Conservation (phyloP, 2,113 vertebrate genomes). For the Plecotus auritus region DNA sequence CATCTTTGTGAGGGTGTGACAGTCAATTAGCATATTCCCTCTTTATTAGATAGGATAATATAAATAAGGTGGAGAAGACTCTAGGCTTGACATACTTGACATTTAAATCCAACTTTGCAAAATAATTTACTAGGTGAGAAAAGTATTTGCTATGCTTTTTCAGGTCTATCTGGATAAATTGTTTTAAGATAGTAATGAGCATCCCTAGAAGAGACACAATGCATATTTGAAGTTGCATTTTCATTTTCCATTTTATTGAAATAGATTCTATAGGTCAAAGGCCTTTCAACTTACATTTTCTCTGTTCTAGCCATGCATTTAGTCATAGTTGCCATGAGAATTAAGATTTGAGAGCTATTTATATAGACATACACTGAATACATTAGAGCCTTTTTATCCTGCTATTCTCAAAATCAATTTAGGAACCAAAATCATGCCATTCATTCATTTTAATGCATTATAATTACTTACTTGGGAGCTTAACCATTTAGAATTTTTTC, state of each 20-base stretch:
- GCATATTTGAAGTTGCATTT: background rate
- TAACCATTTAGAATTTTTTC: background rate
- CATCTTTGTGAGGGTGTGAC: too few species aligned
- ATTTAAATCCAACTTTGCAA: constrained; percentile 50
- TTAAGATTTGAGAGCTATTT: background rate
- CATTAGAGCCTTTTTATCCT: background rate
- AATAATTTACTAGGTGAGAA: background rate
- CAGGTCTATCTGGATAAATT: background rate
- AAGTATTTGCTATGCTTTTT: background rate
- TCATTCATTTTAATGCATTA: constrained; percentile 4
- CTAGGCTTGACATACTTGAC: background rate
- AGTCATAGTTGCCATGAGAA: background rate
- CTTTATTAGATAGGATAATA: background rate
- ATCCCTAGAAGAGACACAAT: background rate
- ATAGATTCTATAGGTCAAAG: constrained; percentile 13
- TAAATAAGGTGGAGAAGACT: background rate
- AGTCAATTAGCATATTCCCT: too few species aligned
- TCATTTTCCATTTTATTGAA: constrained; percentile 34
- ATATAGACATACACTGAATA: background rate
- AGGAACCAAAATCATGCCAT: background rate
- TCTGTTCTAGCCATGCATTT: background rate
- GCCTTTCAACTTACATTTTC: background rate
- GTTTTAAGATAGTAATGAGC: background rate
- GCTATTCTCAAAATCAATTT: constrained; percentile 24
- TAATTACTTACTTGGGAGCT: constrained; percentile 5